Percentiles rank a stretch among this genome's conserved stretches.
Evolutionary conservation across 2,113 vertebrate genomes (phyloP).

Genomic region (Anhinga rufa): DNA sequence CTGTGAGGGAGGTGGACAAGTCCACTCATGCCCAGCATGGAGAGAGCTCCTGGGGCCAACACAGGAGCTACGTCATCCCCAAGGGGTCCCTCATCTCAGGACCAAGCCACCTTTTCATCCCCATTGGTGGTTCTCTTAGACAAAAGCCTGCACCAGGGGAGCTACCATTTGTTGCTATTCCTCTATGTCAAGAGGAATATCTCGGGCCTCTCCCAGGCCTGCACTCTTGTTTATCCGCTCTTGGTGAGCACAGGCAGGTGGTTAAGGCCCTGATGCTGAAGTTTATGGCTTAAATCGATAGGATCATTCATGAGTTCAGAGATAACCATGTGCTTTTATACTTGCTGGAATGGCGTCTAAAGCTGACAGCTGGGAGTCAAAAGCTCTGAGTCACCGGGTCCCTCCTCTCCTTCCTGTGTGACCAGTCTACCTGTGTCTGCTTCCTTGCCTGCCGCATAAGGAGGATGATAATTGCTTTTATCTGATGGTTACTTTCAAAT

Average conservation of each 20-base stretch:
- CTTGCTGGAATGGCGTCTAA: conserved; percentile 30
- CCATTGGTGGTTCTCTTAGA: not conserved
- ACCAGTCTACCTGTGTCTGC: conserved; percentile 66
- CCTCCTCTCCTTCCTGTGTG: conserved; percentile 64
- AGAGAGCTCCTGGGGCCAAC: not conserved
- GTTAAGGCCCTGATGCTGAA: not conserved
- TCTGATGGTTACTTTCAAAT: conserved; percentile 63
- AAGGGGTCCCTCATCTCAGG: not conserved
- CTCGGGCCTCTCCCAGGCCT: not conserved
- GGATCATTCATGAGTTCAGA: conserved; percentile 47
- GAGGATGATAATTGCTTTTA: conserved; percentile 62
- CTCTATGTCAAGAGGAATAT: not conserved
- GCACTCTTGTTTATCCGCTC: not conserved
- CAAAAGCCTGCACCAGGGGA: not conserved
- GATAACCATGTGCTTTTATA: conserved; percentile 48
- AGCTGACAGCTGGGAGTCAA: conserved; percentile 55
- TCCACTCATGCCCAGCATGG: rapidly evolving
- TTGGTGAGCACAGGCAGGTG: not conserved
- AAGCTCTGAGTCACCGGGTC: conserved; percentile 66
- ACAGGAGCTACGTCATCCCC: not conserved
- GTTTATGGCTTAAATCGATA: conserved; percentile 18
- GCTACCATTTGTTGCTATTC: not conserved
- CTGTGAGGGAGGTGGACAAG: not conserved
- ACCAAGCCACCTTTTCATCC: not conserved
- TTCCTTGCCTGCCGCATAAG: conserved; percentile 59